A percentile compares a stretch with the other conserved stretches of the same genome.
Conservation (phyloP, 2,797 vertebrate genomes). For the Poecilia picta region DNA sequence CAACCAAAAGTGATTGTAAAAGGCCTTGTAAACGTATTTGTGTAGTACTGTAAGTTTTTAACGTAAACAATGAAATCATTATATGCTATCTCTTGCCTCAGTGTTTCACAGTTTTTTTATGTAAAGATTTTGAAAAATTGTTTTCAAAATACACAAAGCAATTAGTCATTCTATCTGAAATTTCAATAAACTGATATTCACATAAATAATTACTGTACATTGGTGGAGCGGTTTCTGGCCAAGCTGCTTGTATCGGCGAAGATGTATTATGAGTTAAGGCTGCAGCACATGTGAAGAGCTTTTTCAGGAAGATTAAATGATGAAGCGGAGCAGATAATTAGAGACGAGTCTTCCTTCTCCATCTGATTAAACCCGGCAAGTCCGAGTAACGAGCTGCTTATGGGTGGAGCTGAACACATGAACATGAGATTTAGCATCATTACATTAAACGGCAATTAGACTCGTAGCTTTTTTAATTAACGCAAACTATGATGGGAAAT, state of each 20-base stretch:
- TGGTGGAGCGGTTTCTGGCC: constrained; percentile 28
- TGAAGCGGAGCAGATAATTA: constrained; percentile 78
- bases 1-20: background rate
- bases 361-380: constrained; percentile 80
- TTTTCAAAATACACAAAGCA: background rate
- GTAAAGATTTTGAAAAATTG: background rate
- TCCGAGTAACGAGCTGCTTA: constrained; percentile 77
- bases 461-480: constrained; percentile 84
- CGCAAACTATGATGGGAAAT: constrained; percentile 82
- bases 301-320: constrained; percentile 72
- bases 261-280: constrained; percentile 41
- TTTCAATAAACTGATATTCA: constrained; percentile 10
- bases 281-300: constrained; percentile 41
- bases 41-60: background rate
- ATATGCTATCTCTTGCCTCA: too few relatives aligned
- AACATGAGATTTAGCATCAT: constrained; percentile 83
- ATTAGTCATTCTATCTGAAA: constrained; percentile 12
- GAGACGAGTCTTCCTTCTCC: constrained; percentile 71
- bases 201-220: constrained; percentile 50
- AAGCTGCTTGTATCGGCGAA: constrained; percentile 27
- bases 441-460: constrained; percentile 84
- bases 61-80: background rate
- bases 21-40: background rate
- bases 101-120: background rate
- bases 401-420: constrained; percentile 76